Base-by-base conservation (phyloP, 2,797 vertebrate species). In the Anabacerthia variegaticeps region DNA sequence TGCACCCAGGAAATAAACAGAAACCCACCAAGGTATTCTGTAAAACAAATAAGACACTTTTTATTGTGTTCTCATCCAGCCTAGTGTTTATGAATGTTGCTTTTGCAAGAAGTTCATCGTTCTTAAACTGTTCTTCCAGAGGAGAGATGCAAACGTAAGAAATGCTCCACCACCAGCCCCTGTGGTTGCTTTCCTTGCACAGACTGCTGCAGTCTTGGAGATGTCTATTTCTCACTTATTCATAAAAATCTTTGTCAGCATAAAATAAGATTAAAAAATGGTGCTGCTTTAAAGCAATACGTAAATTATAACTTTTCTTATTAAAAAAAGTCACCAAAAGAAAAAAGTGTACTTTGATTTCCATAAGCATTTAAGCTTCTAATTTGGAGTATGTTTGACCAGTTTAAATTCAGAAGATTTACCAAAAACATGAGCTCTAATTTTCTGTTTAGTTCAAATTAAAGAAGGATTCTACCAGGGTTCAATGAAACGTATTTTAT, bases 401-500 rank as follows among this genome's bases (percentile, higher is more conserved):
- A 32, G 10, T 37, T 77, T 78, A 83, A 75, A 88, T 51, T 66
- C 66, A 81, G 66, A 83, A 88, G 36, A 32, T 32, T 66, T 1
- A 86, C 13, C 41, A 85, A 62, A 56, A 80, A 48, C 13, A 12
- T 4, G 9, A 82, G 65, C 52, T 71, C 37, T 56, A 48, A 85
- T 65, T 62, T 84, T 80, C 54, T 85, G 46, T 75, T 88, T 75
- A 8, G 73, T 89, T 92, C 76, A 75, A 66, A 84, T 66, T 75
- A 68, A 89, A 41, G 22, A 37, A 80, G 43, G 51, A 85, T 84
- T 88, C 69, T 81, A 81, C 51, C 22, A 69, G 6, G 54, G 44
- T 73, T 85, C 92, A 92, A 41, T 58, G 58, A 86, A 92, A 88
- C 21, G 41, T 37, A 74, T 73, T 89, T 95, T 72, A 91, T 76